Conservation (phyloP, 2,113 vertebrate species). For the Micronisus gabar region DNA sequence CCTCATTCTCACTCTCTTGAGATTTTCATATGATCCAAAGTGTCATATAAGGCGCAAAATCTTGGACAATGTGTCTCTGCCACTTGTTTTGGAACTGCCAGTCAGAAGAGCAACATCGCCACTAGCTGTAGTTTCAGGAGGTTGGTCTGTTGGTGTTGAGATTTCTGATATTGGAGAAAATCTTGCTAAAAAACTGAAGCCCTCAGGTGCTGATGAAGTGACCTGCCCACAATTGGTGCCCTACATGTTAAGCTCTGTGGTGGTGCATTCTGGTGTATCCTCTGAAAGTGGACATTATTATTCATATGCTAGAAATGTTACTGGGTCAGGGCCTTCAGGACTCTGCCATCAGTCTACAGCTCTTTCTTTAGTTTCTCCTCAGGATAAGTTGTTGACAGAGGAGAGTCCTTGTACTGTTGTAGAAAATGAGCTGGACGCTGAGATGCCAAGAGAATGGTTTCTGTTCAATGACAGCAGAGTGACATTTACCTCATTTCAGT, state of each 20-base stretch:
- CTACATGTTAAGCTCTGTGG: constrained; percentile 91
- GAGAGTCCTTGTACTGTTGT: constrained; percentile 53
- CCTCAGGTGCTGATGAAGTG: constrained; percentile 85
- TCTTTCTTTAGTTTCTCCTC: constrained; percentile 66
- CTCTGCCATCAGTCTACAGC: constrained; percentile 67
- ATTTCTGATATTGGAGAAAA: constrained; percentile 88
- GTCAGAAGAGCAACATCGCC: constrained; percentile 71
- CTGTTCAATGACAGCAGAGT: constrained; percentile 98
- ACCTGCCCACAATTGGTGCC: constrained; percentile 74
- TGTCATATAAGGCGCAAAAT: constrained; percentile 95
- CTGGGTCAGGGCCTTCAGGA: constrained; percentile 72
- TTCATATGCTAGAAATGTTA: constrained; percentile 88
- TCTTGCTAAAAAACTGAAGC: constrained; percentile 93
- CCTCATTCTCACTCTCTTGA: constrained; percentile 94
- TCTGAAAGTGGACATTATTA: constrained; percentile 99
- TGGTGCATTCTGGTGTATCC: constrained; percentile 96
- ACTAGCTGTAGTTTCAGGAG: constrained; percentile 56
- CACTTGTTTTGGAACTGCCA: constrained; percentile 85
- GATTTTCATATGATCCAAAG: constrained; percentile 95
- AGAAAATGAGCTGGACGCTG: constrained; percentile 72
- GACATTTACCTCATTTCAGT: constrained; percentile 95
- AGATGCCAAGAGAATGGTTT: constrained; percentile 88
- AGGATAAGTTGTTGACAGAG: constrained; percentile 57
- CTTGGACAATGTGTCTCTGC: constrained; percentile 91
- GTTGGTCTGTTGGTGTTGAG: constrained; percentile 78